Percentiles rank a stretch among this genome's conserved stretches.
Conservation (phyloP, 2,113 vertebrate species). For the Phrynocephalus versicolor region DNA sequence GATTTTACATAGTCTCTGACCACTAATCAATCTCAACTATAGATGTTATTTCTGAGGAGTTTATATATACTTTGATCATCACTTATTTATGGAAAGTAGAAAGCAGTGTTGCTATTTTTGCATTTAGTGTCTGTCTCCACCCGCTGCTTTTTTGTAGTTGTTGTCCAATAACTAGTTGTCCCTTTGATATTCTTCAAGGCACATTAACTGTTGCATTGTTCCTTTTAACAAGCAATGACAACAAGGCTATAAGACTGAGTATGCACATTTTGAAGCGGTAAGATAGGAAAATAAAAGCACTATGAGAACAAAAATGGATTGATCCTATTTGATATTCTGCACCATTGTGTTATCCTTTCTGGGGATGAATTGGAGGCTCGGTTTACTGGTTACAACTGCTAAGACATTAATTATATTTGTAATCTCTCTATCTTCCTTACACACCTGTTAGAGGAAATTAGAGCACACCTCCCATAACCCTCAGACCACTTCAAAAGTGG, state of each 20-base stretch:
- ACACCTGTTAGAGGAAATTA: no score
- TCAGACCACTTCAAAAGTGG: no score
- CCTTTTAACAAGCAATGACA: neutral
- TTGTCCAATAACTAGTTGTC: neutral
- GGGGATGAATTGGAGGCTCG: neutral
- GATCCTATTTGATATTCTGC: neutral
- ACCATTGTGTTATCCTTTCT: neutral
- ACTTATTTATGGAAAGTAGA: constrained; percentile 10
- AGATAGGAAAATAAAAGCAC: neutral
- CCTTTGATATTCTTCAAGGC: constrained; percentile 23
- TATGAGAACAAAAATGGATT: neutral
- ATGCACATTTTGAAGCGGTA: neutral
- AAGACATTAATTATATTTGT: neutral
- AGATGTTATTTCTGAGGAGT: constrained; percentile 47
- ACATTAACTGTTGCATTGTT: neutral
- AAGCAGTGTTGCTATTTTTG: neutral
- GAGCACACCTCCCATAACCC: no score
- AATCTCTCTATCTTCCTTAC: neutral
- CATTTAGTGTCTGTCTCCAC: constrained; percentile 6
- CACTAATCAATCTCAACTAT: constrained; percentile 35
- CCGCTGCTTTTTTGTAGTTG: neutral
- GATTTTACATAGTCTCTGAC: constrained; percentile 38
- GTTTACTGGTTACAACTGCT: neutral
- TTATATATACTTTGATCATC: constrained; percentile 52
- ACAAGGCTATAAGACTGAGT: neutral